A percentile compares a stretch with the other conserved stretches of the same genome.
phyloP scores from a whole-genome alignment of 2,888 invertebrate species.

The Aproaerema taeniolella region DNA sequence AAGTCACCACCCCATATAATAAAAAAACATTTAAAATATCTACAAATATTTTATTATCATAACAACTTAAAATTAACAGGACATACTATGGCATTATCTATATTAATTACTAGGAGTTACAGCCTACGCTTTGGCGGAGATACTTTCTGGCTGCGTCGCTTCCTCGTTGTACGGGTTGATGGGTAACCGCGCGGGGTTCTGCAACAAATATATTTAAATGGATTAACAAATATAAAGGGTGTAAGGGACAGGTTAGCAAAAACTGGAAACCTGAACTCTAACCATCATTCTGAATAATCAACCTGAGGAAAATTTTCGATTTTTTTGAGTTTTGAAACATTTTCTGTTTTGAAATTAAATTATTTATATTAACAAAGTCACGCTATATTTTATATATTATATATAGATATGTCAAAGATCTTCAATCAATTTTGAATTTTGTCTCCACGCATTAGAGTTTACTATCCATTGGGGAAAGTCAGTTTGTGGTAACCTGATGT shows the following conservation, averaged over 20 bases:
- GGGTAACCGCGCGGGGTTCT: slow-evolving; percentile 81
- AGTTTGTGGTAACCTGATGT: too few species aligned
- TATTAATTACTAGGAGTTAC: background rate
- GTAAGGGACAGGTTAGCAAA: too few species aligned
- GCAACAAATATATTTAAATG: slow-evolving; percentile 34
- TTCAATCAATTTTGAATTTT: too few species aligned
- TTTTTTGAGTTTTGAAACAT: background rate
- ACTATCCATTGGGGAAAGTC: too few species aligned
- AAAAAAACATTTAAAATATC: too few species aligned
- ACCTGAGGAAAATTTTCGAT: background rate
- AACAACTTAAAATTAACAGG: background rate
- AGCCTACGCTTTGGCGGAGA: slow-evolving; percentile 40
- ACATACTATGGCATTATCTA: background rate
- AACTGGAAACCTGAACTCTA: too few species aligned
- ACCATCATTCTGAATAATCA: too few species aligned
- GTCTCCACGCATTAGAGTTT: too few species aligned
- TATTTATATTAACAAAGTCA: background rate
- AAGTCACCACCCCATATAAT: too few species aligned
- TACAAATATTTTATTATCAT: slow-evolving; percentile 6
- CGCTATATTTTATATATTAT: too few species aligned
- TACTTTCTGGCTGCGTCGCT: slow-evolving; percentile 26
- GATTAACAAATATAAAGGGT: slow-evolving; percentile 2
- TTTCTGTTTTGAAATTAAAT: background rate
- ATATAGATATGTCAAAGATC: too few species aligned
- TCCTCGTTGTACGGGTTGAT: slow-evolving; percentile 48